Evolutionary conservation across 2,888 invertebrate genomes (phyloP), one percentile per base, ranked within the genome.

Genomic region (Meganola albula): DNA sequence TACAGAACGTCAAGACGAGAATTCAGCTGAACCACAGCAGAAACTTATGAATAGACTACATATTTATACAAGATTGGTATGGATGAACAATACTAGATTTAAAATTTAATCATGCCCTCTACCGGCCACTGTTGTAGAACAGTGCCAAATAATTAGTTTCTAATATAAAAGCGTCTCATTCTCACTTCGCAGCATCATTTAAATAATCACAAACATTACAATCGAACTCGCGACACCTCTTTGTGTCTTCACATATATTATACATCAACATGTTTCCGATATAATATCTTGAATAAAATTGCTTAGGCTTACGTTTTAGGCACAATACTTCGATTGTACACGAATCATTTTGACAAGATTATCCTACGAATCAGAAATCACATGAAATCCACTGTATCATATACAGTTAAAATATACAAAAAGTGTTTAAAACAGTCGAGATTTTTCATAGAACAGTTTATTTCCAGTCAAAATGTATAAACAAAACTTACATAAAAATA

Each of bases 1-100:
- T 58, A 54, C 59, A 40, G 53, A 62, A 60, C 48, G 60, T 64
- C 74, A 65, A 74, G 67, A 74, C 65, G 68, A 67, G 71, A 72
- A 64, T 70, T 72, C 66, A 53, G 62, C 70, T 74, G 64, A 72
- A 74, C 66, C 67, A 65, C 73, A 71, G 73, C 63, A 66, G 66
- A 66, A 73, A 68, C 74, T 71, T 70, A 74, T 74, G 55, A 48
- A 59, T 63, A 74, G 58, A 68, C 82, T 80, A 82, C 68, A 65
- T 74, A 74, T 69, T 65, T 71, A 69, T 76, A 83, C 76, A 78
- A 72, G 67, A 74, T 65, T 78, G 76, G n/a, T n/a, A n/a, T n/a
- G n/a, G 70, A 72, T 74, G 72, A 68, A 71, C 65, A 76, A 66
- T 72, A 74, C 73, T 77, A 78, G 54, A 56, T 71, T 66, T 68